These are phyloP conservation scores for Drosophila tropicalis DNA, from an alignment of 1,140 invertebrate genomes.

Conservation along the genomic window DNA sequence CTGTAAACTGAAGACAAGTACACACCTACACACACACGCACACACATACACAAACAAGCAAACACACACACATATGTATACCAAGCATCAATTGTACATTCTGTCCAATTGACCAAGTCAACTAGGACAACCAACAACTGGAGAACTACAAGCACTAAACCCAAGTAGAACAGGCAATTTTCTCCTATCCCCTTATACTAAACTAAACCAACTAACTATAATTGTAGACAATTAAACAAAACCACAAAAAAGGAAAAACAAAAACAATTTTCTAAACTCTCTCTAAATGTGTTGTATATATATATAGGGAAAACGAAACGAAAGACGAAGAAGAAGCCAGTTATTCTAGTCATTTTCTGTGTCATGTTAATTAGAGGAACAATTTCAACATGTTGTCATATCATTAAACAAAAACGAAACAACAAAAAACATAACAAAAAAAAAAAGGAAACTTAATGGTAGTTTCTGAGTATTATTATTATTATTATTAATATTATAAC, in stretches of 20 bases:
- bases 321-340: slow-evolving; percentile 38
- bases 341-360: slow-evolving; percentile 35
- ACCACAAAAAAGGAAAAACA: slow-evolving; percentile 15
- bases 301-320: slow-evolving; percentile 11
- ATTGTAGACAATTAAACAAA: slow-evolving; percentile 44
- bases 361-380: slow-evolving; percentile 38
- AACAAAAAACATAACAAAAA: slow-evolving; percentile 6
- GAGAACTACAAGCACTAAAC: slow-evolving; percentile 71
- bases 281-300: slow-evolving; percentile 74
- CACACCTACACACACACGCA: background rate
- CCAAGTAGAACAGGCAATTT: slow-evolving; percentile 27
- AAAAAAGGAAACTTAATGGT: slow-evolving; percentile 9
- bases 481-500: slow-evolving; percentile 18
- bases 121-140: slow-evolving; percentile 48
- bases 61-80: slow-evolving; percentile 69
- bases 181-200: slow-evolving; percentile 33
- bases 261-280: slow-evolving; percentile 47
- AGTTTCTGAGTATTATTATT: slow-evolving; percentile 7
- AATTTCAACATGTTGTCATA: slow-evolving; percentile 42
- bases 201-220: slow-evolving; percentile 39
- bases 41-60: slow-evolving; percentile 21
- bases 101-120: slow-evolving; percentile 62
- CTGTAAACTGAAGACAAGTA: background rate
- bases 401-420: slow-evolving; percentile 29
- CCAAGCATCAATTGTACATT: slow-evolving; percentile 79